Conservation (phyloP, 2,888 invertebrate species). For the Eupithecia dodoneata region DNA sequence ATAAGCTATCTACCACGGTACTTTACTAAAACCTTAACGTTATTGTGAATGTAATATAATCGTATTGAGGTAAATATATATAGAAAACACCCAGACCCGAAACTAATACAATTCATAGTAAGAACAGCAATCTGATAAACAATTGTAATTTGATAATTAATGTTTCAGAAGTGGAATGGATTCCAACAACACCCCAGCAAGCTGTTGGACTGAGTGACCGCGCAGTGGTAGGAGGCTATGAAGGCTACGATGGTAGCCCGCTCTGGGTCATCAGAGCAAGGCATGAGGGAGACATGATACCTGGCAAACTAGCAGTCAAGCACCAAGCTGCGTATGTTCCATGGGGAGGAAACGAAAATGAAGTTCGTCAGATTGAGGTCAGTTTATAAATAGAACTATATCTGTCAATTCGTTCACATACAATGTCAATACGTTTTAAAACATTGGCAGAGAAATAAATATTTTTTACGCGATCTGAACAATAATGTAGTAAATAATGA, state of each 20-base stretch:
- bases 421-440: not conserved
- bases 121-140: not conserved
- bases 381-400: not conserved
- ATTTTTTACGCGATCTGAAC: too few relatives aligned
- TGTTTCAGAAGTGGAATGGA: constrained; percentile 70
- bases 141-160: not conserved
- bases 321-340: constrained; percentile 72
- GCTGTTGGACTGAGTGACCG: constrained; percentile 60
- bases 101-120: not conserved
- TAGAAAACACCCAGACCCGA: not conserved
- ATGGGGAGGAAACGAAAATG: constrained; percentile 72
- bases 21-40: not conserved
- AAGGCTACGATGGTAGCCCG: constrained; percentile 74
- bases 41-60: not conserved
- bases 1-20: not conserved
- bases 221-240: constrained; percentile 75
- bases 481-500: too few relatives aligned
- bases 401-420: not conserved
- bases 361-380: constrained; percentile 70
- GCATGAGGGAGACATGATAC: constrained; percentile 71
- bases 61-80: not conserved
- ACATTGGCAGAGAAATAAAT: not conserved
- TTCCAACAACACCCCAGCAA: constrained; percentile 57
- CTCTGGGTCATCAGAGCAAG: constrained; percentile 75
- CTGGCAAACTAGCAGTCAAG: constrained; percentile 75